Percentiles rank a stretch among this genome's conserved stretches.
These are phyloP conservation scores for Achatina immaculata DNA, from an alignment of 1,140 invertebrate genomes.

Conservation along the genomic window DNA sequence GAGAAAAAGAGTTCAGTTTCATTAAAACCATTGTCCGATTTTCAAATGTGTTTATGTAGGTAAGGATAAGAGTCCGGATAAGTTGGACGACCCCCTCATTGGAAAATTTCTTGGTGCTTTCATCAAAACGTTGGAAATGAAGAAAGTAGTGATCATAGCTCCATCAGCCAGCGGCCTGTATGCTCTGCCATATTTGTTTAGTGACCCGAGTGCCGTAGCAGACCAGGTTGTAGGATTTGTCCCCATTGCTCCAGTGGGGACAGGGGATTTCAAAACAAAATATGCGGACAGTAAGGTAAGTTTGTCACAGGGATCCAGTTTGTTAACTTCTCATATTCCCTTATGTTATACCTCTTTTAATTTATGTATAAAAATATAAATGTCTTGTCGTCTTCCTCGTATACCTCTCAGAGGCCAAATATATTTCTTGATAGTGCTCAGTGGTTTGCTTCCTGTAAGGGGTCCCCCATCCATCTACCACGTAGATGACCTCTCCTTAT, in stretches of 20 bases:
- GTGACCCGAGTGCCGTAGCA: conserved; percentile 43
- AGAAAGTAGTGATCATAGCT: conserved; percentile 68
- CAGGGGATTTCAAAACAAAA: conserved; percentile 48
- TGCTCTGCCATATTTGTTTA: conserved; percentile 69
- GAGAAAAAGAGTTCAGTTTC: too few relatives aligned
- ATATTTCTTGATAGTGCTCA: too few relatives aligned
- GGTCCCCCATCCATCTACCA: too few relatives aligned
- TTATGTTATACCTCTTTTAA: too few relatives aligned
- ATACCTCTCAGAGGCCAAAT: too few relatives aligned
- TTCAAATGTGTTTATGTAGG: conserved; percentile 60
- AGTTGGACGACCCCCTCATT: conserved; percentile 16
- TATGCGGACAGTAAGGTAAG: conserved; percentile 56
- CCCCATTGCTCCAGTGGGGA: conserved; percentile 71
- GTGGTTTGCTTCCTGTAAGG: too few relatives aligned
- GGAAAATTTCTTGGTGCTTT: conserved; percentile 62
- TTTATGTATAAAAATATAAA: too few relatives aligned
- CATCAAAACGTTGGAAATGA: conserved; percentile 52
- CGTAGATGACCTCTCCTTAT: too few relatives aligned
- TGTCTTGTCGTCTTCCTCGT: too few relatives aligned
- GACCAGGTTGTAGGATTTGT: conserved; percentile 65
- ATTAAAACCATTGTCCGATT: too few relatives aligned
- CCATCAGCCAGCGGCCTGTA: conserved; percentile 73
- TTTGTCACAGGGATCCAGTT: not conserved
- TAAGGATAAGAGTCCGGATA: conserved; percentile 59
- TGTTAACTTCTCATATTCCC: too few relatives aligned